Conservation (phyloP, 1,140 invertebrate genomes). For the Cherax quadricarinatus region DNA sequence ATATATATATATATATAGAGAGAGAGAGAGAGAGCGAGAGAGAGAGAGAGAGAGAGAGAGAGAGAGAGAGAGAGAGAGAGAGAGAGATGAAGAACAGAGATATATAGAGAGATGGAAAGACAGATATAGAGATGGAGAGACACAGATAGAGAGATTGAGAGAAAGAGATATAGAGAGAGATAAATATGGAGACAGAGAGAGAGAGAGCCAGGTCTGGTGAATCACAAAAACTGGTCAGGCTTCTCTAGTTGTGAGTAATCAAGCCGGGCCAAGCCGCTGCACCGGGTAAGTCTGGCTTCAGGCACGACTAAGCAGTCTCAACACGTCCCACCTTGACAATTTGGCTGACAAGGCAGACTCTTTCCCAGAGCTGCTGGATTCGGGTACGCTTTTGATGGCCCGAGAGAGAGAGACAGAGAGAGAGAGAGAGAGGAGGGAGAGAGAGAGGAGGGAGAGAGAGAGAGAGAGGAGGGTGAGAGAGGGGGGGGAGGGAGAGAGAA, state of each 20-base stretch:
- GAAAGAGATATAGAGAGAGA: not conserved
- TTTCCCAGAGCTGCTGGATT: not conserved
- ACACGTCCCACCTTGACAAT: not conserved
- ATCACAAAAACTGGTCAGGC: slow-evolving; percentile 3
- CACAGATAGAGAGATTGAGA: not conserved
- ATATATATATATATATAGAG: not conserved
- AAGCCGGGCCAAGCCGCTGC: not conserved
- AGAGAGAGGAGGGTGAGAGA: too few relatives aligned
- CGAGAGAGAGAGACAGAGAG: too few relatives aligned
- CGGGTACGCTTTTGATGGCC: not conserved
- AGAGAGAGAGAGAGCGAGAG: not conserved
- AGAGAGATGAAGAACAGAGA: too few relatives aligned
- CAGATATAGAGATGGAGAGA: too few relatives aligned
- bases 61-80: not conserved
- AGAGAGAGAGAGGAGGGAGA: too few relatives aligned
- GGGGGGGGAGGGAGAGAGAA: too few relatives aligned
- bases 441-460: too few relatives aligned
- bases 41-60: too few relatives aligned
- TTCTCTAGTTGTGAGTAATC: not conserved
- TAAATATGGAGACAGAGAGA: too few relatives aligned
- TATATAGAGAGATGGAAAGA: too few relatives aligned
- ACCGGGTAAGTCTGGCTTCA: not conserved
- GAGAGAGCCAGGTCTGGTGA: not conserved
- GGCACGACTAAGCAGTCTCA: not conserved
- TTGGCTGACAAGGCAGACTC: not conserved